phyloP scores from a whole-genome alignment of 2,888 invertebrate species.

The Artemia sinica region DNA sequence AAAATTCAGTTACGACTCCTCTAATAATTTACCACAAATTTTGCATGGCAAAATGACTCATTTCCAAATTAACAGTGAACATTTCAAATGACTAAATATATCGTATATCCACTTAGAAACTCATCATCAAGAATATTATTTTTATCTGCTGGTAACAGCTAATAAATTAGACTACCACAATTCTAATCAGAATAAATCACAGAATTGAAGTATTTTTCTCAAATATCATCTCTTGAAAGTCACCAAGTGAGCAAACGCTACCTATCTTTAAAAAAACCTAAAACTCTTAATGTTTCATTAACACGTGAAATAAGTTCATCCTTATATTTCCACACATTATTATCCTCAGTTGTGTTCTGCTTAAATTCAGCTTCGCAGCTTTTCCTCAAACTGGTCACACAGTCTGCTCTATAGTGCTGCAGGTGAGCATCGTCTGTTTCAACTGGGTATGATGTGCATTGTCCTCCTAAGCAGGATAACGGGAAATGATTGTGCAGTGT shows the following conservation, averaged over 20 bases:
- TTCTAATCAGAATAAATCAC: too few relatives aligned
- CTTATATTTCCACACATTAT: constrained; percentile 72
- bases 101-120: too few relatives aligned
- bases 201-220: too few relatives aligned
- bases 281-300: constrained; percentile 46
- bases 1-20: too few relatives aligned
- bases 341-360: constrained; percentile 62
- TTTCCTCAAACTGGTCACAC: constrained; percentile 69
- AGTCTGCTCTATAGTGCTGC: constrained; percentile 84
- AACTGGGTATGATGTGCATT: constrained; percentile 65
- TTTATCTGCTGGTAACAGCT: too few relatives aligned
- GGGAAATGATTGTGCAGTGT: constrained; percentile 85
- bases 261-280: constrained; percentile 42
- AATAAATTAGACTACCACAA: too few relatives aligned
- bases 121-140: too few relatives aligned
- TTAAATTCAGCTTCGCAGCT: constrained; percentile 57
- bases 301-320: constrained; percentile 52
- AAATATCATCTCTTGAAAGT: too few relatives aligned
- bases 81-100: too few relatives aligned
- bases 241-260: not conserved
- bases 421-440: constrained; percentile 65
- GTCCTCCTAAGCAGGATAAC: constrained; percentile 55
- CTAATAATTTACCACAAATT: too few relatives aligned
- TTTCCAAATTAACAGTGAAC: too few relatives aligned
- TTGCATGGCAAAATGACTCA: too few relatives aligned